Base-by-base conservation (phyloP, 2,797 vertebrate species). In the Sardinella longiceps region DNA sequence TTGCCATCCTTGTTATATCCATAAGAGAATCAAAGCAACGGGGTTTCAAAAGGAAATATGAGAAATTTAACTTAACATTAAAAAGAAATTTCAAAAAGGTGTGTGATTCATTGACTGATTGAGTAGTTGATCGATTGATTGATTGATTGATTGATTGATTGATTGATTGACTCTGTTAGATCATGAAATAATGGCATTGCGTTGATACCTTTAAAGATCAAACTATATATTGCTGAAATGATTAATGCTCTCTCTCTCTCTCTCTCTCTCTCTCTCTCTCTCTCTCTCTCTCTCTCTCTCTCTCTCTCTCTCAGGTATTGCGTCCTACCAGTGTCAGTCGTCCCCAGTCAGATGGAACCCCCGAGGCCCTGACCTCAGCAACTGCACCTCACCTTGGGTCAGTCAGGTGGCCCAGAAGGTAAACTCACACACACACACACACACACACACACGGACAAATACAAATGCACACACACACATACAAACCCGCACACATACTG, bases 321-420 rank as follows among this genome's bases (percentile, higher is more conserved):
- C 97, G 77, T 97, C 97, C 77, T 98, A 97, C 93, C 96, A 97
- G 91, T 98, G 97, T 90, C 91, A 95, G 87, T 92, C 93, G 43
- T 93, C 96, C 60, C 93, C 97, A 50, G 96, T 97, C 86, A 93
- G 95, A 15, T 98, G 97, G 97, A 97, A 95, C 89, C 95, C 96
- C 82, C 94, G 96, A 89, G 97, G 97, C 60, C 97, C 97, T 63
- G 97, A 98, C 92, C 96, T 98, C 89, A 98, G 97, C 90, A 98
- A 98, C 93, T 98, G 97, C 90, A 98, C 97, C 81, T 98, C 97
- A 84, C 97, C 97, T 46, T 98, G 97, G 97, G 97, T 98, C 94
- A 98, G 96, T 93, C 97, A 98, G 92, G 96, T 98, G 80, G 96
- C 97, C 83, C 97, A 98, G 90, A 97, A 98, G 97, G 97, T 98